Percentiles rank a stretch among this genome's conserved stretches.
Evolutionary conservation across 2,113 vertebrate genomes (phyloP).

Genomic region (Lophura nycthemera): DNA sequence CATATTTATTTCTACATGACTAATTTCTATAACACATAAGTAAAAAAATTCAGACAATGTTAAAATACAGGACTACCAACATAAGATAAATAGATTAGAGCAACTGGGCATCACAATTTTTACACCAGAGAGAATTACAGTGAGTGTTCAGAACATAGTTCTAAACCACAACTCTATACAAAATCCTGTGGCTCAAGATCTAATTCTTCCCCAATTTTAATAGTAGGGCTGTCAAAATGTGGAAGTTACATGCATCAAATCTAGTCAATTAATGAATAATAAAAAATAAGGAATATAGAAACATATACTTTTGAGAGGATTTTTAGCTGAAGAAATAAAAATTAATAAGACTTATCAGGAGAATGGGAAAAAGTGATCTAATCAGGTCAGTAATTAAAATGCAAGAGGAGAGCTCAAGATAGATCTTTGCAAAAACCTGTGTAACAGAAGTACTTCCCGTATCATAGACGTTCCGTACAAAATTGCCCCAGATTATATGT

Average conservation of each 20-base stretch:
- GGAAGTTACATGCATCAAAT: neutral
- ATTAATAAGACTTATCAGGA: neutral
- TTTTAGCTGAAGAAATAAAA: neutral
- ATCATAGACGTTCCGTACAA: neutral
- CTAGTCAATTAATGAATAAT: neutral
- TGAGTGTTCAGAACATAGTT: neutral
- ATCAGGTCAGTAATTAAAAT: neutral
- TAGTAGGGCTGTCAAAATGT: neutral
- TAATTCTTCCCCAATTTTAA: neutral
- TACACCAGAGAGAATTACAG: neutral
- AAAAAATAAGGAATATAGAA: neutral
- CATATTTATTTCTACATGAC: neutral
- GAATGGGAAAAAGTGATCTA: neutral
- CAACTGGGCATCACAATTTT: neutral
- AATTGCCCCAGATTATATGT: accelerated
- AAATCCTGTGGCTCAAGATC: neutral
- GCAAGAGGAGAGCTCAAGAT: neutral
- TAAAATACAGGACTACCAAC: neutral
- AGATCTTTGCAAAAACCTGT: neutral
- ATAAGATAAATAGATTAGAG: neutral
- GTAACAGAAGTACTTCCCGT: neutral
- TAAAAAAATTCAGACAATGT: neutral
- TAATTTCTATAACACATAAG: neutral
- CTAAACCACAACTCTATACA: neutral
- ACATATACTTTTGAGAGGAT: neutral